Percentiles rank a stretch among this genome's conserved stretches.
Evolutionary conservation across 1,140 invertebrate genomes (phyloP).

Genomic region (Popillia japonica): DNA sequence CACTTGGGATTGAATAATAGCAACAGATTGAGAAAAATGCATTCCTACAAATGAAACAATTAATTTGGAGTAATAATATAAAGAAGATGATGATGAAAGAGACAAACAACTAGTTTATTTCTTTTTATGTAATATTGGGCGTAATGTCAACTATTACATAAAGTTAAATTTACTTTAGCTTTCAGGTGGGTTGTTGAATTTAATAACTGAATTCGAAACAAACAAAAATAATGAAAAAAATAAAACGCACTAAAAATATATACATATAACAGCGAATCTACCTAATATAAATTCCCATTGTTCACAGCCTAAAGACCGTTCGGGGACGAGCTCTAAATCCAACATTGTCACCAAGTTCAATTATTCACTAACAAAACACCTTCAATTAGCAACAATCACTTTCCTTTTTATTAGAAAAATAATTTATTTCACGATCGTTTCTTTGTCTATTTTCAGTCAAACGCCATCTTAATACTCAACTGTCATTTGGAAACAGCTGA

Average conservation of each 20-base stretch:
- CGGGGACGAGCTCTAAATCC: slow-evolving; percentile 94
- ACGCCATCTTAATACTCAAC: slow-evolving; percentile 49
- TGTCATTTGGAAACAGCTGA: slow-evolving; percentile 52
- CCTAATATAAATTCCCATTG: slow-evolving; percentile 97
- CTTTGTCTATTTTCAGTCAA: slow-evolving; percentile 49
- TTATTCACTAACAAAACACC: slow-evolving; percentile 33
- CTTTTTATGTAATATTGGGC: neutral
- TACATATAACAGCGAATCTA: slow-evolving; percentile 64
- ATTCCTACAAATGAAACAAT: slow-evolving; percentile 77
- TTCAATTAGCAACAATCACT: slow-evolving; percentile 42
- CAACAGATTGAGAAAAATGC: slow-evolving; percentile 97
- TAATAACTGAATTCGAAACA: slow-evolving; percentile 18
- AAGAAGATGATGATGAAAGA: neutral
- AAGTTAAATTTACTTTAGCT: neutral
- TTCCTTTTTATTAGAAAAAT: slow-evolving; percentile 41
- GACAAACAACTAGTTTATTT: slow-evolving; percentile 12
- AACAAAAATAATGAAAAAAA: slow-evolving; percentile 37
- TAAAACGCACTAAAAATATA: slow-evolving; percentile 45
- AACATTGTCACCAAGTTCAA: slow-evolving; percentile 73
- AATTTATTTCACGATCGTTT: slow-evolving; percentile 45
- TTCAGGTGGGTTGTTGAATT: neutral
- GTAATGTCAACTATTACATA: slow-evolving; percentile 25
- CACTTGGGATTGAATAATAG: slow-evolving; percentile 93
- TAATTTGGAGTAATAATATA: slow-evolving; percentile 15
- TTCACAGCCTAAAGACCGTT: slow-evolving; percentile 93